Percentiles rank a stretch among this genome's conserved stretches.
phyloP scores from a whole-genome alignment of 2,888 invertebrate species.

The Parascotia fuliginaria region DNA sequence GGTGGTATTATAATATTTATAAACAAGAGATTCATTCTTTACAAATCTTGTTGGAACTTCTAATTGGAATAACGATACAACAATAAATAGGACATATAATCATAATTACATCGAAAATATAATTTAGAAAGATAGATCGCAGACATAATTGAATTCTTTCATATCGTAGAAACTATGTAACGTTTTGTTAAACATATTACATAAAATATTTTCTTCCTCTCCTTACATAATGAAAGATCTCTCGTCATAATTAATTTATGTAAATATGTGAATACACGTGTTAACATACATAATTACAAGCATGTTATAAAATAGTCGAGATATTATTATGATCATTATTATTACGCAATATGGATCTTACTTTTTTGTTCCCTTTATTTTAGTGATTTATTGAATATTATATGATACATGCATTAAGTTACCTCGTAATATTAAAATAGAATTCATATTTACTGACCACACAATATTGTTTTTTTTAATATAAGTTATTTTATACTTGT shows the following conservation, averaged over 20 bases:
- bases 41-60: too few relatives aligned
- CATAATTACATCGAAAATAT: too few relatives aligned
- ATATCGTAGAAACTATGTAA: conserved; percentile 3
- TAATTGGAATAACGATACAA: too few relatives aligned
- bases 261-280: conserved; percentile 31
- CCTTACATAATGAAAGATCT: conserved; percentile 24
- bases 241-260: conserved; percentile 41
- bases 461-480: too few relatives aligned
- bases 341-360: conserved; percentile 21
- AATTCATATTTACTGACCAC: too few relatives aligned
- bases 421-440: too few relatives aligned
- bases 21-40: too few relatives aligned
- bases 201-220: conserved; percentile 23
- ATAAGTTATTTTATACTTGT: too few relatives aligned
- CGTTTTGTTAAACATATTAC: conserved; percentile 21
- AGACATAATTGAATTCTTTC: neutral
- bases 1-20: too few relatives aligned
- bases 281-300: conserved; percentile 23
- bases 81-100: too few relatives aligned
- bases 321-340: conserved; percentile 12
- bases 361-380: neutral
- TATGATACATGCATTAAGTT: too few relatives aligned
- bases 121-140: too few relatives aligned
- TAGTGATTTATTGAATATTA: neutral
- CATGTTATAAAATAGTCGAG: conserved; percentile 25